A percentile compares a stretch with the other conserved stretches of the same genome.
These are phyloP conservation scores for Sitta carolinensis DNA, from an alignment of 2,797 vertebrate genomes.

Conservation along the genomic window DNA sequence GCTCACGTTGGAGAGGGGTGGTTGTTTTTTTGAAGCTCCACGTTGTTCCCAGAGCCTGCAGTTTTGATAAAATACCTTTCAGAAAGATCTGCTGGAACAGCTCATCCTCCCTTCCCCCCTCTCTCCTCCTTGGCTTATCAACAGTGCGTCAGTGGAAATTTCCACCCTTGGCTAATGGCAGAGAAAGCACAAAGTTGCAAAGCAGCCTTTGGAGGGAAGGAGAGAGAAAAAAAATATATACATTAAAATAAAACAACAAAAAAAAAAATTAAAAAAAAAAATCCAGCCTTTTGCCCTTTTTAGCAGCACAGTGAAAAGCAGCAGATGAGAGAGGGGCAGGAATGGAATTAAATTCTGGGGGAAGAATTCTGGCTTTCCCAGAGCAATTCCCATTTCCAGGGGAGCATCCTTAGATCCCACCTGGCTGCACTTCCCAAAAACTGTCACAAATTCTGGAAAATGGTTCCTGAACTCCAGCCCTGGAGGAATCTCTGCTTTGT, in stretches of 20 bases:
- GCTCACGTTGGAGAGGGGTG: background rate
- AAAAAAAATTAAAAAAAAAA: background rate
- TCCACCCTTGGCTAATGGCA: conserved; percentile 72
- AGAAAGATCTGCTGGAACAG: conserved; percentile 48
- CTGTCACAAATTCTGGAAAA: background rate
- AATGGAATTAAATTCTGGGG: background rate
- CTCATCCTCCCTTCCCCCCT: conserved; percentile 54
- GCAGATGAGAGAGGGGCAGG: background rate
- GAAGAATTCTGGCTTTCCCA: background rate
- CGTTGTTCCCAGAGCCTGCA: background rate
- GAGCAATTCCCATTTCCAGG: background rate
- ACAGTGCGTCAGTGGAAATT: conserved; percentile 78
- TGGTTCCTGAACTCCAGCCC: background rate
- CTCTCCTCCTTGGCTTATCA: conserved; percentile 57
- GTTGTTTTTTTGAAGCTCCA: background rate
- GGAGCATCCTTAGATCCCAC: background rate
- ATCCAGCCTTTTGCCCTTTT: background rate
- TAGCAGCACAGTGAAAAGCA: background rate
- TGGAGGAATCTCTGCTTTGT: background rate
- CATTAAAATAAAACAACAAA: background rate
- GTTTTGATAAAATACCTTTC: conserved; percentile 62
- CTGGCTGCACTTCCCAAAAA: background rate
- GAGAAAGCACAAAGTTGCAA: conserved; percentile 55
- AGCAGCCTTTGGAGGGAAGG: background rate
- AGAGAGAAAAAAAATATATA: too few relatives aligned